Percentiles rank a stretch among this genome's conserved stretches.
These are phyloP conservation scores for Lithophane semibrunnea DNA, from an alignment of 2,888 invertebrate genomes.

Conservation along the genomic window DNA sequence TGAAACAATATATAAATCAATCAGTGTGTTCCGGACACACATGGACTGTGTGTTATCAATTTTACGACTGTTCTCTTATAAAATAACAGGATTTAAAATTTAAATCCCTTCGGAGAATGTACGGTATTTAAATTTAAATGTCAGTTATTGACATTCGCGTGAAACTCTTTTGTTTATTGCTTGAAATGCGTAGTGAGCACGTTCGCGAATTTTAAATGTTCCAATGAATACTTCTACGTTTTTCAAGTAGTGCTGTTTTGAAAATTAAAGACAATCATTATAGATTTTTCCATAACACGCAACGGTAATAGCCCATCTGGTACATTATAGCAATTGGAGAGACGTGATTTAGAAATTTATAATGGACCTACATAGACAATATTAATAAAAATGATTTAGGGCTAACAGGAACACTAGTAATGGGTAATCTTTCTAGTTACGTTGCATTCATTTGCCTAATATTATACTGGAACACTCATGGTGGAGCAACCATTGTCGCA, in stretches of 20 bases:
- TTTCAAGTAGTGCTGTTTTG: background rate
- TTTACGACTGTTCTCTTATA: conserved; percentile 29
- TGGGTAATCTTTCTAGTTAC: too few relatives aligned
- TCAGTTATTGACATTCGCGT: conserved; percentile 33
- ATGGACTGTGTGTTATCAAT: conserved; percentile 22
- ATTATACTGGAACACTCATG: background rate
- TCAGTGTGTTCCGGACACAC: conserved; percentile 44
- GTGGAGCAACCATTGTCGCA: background rate
- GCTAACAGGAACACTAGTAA: too few relatives aligned
- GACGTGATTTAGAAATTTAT: background rate
- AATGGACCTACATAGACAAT: background rate
- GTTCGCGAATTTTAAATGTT: background rate
- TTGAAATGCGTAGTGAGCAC: conserved; percentile 16
- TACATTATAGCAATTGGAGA: background rate
- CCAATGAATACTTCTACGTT: background rate
- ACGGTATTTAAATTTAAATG: conserved; percentile 28
- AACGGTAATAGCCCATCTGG: background rate
- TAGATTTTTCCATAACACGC: background rate
- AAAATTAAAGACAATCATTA: background rate
- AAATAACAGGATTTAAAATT: conserved; percentile 44
- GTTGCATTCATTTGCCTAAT: too few relatives aligned
- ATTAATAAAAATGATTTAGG: background rate
- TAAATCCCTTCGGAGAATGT: conserved; percentile 6
- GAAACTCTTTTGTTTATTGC: conserved; percentile 31
- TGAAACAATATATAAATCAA: conserved; percentile 56